These are phyloP conservation scores for Pelodytes ibericus DNA, from an alignment of 2,797 vertebrate species.

Conservation along the genomic window DNA sequence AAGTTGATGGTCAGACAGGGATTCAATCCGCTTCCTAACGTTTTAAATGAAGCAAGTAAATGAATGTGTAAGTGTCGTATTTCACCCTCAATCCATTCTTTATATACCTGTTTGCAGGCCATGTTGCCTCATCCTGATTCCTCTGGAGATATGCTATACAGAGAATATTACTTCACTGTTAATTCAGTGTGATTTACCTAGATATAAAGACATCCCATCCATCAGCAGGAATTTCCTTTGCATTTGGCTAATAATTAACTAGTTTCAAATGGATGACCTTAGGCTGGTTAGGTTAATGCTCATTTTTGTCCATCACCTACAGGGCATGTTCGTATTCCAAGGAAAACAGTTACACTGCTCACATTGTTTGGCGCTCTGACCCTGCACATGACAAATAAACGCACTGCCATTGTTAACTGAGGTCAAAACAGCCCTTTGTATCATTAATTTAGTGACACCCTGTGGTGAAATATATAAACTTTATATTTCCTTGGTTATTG, in stretches of 20 bases:
- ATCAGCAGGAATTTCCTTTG: background rate
- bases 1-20: too few relatives aligned
- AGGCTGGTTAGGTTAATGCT: background rate
- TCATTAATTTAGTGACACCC: too few relatives aligned
- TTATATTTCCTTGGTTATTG: slow-evolving; percentile 20
- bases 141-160: too few relatives aligned
- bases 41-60: too few relatives aligned
- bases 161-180: too few relatives aligned
- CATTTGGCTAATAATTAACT: background rate
- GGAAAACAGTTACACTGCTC: background rate
- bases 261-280: background rate
- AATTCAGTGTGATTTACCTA: too few relatives aligned
- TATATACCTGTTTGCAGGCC: too few relatives aligned
- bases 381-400: background rate
- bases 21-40: too few relatives aligned
- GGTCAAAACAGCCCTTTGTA: slow-evolving; percentile 4
- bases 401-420: background rate
- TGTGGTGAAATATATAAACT: background rate
- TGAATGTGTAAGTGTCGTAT: too few relatives aligned
- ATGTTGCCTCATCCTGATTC: too few relatives aligned
- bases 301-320: background rate
- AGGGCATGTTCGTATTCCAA: background rate
- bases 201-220: background rate
- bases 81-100: too few relatives aligned
- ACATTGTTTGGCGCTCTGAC: background rate